Evolutionary conservation across 2,113 vertebrate species (phyloP), one percentile per base, ranked within the genome.

Genomic region (Balaeniceps rex): DNA sequence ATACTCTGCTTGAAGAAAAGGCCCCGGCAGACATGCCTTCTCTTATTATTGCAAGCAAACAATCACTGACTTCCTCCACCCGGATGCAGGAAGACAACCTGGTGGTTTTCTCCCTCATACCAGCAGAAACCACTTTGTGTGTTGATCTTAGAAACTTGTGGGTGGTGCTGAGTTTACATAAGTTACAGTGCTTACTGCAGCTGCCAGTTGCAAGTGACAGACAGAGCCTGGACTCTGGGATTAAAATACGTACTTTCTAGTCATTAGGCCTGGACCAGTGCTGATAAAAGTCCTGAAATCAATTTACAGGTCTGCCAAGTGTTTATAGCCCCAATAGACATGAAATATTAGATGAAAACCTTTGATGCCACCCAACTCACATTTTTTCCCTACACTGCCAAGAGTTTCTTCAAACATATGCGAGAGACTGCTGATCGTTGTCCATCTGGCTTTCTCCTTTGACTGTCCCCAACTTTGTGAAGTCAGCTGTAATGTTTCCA

Each of bases 41-140:
- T 84, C 85, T 79, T 74, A 93, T 93, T 95, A 93, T 40, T 97
- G 78, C 91, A 88, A 69, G 87, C 93, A 94, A 94, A 95, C 96
- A 97, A 95, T 95, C 66, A 46, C 91, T n/a, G 87, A 88, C 87
- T 95, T 96, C 95, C 94, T 95, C 78, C 82, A 70, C 42, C 95
- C 46, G 33, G 95, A 91, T 81, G 75, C 94, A 94, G 93, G 91
- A 96, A 95, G 95, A 93, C 88, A 94, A 93, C 93, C 94, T 96
- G 93, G 93, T 97, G 92, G 93, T 96, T 97, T 97, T 95, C 88
- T 93, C 93, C 70, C 42, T 95, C 91, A 85, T 90, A 93, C 84
- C 61, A 0, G 89, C 93, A 95, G 89, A 95, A 97, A 92, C 95
- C 94, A 95, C 95, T 94, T 65, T 77, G 78, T 80, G 55, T 74